A percentile compares a stretch with the other conserved stretches of the same genome.
Conservation (phyloP, 2,888 invertebrate species). For the Dicyrtomina minuta region DNA sequence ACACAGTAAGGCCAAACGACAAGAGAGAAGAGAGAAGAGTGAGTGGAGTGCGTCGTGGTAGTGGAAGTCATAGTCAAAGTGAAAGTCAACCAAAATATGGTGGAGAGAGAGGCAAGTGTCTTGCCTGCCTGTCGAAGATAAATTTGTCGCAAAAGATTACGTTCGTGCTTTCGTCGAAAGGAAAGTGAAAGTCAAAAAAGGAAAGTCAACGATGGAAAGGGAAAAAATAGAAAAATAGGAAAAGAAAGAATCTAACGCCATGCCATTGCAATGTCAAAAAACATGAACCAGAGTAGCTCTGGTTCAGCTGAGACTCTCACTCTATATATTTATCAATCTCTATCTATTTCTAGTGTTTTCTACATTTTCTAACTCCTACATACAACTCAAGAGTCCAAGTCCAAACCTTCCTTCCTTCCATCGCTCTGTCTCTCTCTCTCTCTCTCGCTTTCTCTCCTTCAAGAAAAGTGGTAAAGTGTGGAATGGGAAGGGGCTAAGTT, state of each 20-base stretch:
- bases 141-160: slow-evolving; percentile 27
- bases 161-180: not conserved
- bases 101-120: not conserved
- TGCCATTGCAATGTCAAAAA: not conserved
- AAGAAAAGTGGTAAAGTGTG: not conserved
- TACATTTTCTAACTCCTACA: not conserved
- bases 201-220: not conserved
- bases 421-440: not conserved
- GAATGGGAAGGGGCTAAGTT: not conserved
- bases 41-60: not conserved
- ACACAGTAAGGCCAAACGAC: no score
- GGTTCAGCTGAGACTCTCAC: not conserved
- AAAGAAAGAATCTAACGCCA: no score
- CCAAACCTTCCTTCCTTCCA: not conserved
- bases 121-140: slow-evolving; percentile 29
- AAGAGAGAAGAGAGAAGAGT: not conserved
- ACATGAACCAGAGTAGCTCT: not conserved
- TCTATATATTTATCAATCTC: not conserved
- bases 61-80: not conserved
- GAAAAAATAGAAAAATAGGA: no score
- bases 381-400: not conserved
- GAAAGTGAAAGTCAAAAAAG: not conserved
- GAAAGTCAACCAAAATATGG: not conserved
- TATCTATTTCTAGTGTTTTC: not conserved
- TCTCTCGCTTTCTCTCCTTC: not conserved